Conservation (phyloP, 2,888 invertebrate genomes). For the Sesamia inferens region DNA sequence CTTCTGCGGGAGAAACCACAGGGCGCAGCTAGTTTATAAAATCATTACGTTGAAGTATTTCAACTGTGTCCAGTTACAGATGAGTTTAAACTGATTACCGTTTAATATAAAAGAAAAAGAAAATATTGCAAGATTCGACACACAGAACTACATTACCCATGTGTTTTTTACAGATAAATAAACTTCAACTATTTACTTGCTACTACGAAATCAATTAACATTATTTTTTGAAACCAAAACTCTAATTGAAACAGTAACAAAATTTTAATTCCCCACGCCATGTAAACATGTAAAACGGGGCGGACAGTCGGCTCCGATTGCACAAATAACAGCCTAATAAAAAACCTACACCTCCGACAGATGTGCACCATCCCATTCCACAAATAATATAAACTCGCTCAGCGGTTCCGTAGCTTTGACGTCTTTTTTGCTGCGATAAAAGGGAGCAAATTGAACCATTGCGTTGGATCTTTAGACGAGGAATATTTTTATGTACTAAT, state of each 20-base stretch:
- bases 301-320: constrained; percentile 73
- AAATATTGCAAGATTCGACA: neutral
- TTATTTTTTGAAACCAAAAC: constrained; percentile 63
- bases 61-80: neutral
- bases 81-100: neutral
- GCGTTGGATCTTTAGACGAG: neutral
- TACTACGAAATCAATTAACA: constrained; percentile 61
- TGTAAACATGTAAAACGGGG: constrained; percentile 77
- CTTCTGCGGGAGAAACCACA: too few species aligned
- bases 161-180: constrained; percentile 1
- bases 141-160: neutral
- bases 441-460: neutral
- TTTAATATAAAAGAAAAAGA: neutral
- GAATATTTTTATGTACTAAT: neutral
- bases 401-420: constrained; percentile 37
- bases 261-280: constrained; percentile 67
- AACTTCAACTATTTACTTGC: constrained; percentile 9
- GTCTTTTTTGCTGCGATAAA: neutral
- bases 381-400: constrained; percentile 46
- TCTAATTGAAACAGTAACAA: constrained; percentile 59
- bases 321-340: constrained; percentile 86
- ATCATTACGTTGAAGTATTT: too few species aligned
- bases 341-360: constrained; percentile 78
- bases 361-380: constrained; percentile 79
- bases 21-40: too few species aligned